Base-by-base conservation (phyloP, 2,888 invertebrate species). In the Xestia sexstrigata region DNA sequence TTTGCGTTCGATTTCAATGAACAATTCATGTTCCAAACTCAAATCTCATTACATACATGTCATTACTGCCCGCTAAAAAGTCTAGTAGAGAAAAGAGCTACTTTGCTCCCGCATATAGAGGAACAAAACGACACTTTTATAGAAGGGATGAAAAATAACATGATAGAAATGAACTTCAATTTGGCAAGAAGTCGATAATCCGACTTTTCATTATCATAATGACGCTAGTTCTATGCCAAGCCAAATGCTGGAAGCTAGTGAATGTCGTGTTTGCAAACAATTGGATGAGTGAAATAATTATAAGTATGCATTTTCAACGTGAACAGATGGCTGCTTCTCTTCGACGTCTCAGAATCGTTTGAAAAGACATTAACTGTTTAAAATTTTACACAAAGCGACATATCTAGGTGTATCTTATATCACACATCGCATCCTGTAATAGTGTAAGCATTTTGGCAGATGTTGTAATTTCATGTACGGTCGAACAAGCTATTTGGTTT, bases 401-500 rank as follows among this genome's bases (percentile, higher is more conserved):
- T 81, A 81, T 69, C 73, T 77, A 66, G 75, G 69, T 70, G 42
- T 78, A 79, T 75, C 47, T 74, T 78, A 58, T 81, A 79, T 77
- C 78, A 85, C 74, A 81, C 74, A 79, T 78, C 70, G 75, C 79
- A 87, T 86, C 73, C 71, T 83, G 70, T 79, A 79, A 80, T 79
- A 82, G 45, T 66, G 67, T 67, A 76, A 79, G 76, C 76, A 74
- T 77, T 78, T 81, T 80, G 72, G 81, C 78, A 80, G 81, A 77
- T 79, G 68, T 78, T 82, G 76, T 84, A 55, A 78, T 74, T 80
- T 77, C 63, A 78, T 74, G 49, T 15, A 72, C 68, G n/a, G n/a
- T n/a, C n/a, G n/a, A n/a, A n/a, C n/a, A n/a, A n/a, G n/a, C n/a
- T n/a, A n/a, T n/a, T n/a, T n/a, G n/a, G n/a, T n/a, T n/a, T n/a